A percentile compares a stretch with the other conserved stretches of the same genome.
These are phyloP conservation scores for Pecten maximus DNA, from an alignment of 2,888 invertebrate species.

Conservation along the genomic window DNA sequence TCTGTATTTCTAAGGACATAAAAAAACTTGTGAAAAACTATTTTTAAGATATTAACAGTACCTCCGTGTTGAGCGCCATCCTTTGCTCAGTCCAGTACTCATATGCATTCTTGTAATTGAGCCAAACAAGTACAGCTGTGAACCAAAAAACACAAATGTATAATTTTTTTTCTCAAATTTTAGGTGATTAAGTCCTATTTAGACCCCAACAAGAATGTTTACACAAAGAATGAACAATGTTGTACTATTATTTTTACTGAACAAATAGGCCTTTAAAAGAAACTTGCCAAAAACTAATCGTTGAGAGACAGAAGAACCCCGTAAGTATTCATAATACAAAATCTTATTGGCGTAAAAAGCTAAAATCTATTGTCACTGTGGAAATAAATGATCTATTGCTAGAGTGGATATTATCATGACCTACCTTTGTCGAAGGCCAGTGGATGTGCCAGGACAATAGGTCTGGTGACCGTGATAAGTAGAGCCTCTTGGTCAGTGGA, in stretches of 20 bases:
- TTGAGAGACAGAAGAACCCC: no score
- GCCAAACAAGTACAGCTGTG: constrained; percentile 94
- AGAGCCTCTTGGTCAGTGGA: constrained; percentile 84
- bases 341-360: no score
- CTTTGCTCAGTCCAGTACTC: constrained; percentile 99
- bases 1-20: neutral
- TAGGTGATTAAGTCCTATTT: no score
- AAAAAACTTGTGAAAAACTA: neutral
- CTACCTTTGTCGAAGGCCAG: constrained; percentile 96
- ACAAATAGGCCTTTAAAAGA: neutral
- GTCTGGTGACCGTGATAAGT: constrained; percentile 94
- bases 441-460: constrained; percentile 97
- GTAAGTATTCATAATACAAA: no score
- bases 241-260: neutral
- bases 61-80: constrained; percentile 94
- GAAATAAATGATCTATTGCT: neutral
- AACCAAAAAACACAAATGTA: neutral
- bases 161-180: no score
- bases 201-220: no score
- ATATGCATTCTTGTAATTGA: constrained; percentile 99
- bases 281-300: neutral
- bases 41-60: constrained; percentile 76
- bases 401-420: neutral
- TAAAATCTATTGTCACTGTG: no score
- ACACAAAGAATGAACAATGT: neutral